Conservation (phyloP, 2,888 invertebrate species). For the Orthosia gracilis region DNA sequence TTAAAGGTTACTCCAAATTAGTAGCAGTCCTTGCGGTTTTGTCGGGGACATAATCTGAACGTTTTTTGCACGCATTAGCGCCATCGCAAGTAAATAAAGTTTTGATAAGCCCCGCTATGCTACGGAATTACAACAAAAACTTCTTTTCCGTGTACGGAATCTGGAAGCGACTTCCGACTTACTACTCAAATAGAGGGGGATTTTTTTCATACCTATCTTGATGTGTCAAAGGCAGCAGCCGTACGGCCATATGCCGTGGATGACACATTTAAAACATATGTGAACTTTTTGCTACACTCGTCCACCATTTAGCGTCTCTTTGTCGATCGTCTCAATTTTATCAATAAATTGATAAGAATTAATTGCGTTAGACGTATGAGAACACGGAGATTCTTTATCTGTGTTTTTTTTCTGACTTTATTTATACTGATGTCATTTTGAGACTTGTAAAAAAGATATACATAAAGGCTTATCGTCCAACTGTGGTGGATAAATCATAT, state of each 20-base stretch:
- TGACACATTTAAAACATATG: conserved; percentile 83
- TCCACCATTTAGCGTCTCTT: conserved; percentile 67
- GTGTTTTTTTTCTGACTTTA: conserved; percentile 17
- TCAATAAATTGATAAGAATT: conserved; percentile 72
- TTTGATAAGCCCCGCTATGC: conserved; percentile 13
- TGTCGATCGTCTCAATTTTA: conserved; percentile 70
- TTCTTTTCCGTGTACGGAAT: conserved; percentile 65
- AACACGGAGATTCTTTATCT: conserved; percentile 36
- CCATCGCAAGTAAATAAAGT: conserved; percentile 13
- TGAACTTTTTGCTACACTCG: conserved; percentile 74
- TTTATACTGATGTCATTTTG: not conserved
- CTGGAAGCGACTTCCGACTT: conserved; percentile 76
- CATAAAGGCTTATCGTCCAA: not conserved
- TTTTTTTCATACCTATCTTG: conserved; percentile 65
- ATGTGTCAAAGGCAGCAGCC: conserved; percentile 66
- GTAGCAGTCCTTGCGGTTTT: not conserved
- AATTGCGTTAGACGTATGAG: conserved; percentile 54
- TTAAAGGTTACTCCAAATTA: conserved; percentile 41
- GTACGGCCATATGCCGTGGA: conserved; percentile 76
- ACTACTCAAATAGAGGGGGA: conserved; percentile 75
- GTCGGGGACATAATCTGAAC: not conserved
- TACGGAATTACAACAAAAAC: conserved; percentile 35
- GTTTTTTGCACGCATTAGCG: conserved; percentile 19
- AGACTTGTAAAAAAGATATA: not conserved
- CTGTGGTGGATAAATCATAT: not conserved